Evolutionary conservation across 2,113 vertebrate genomes (phyloP).

Genomic region (Halichoeres trimaculatus): DNA sequence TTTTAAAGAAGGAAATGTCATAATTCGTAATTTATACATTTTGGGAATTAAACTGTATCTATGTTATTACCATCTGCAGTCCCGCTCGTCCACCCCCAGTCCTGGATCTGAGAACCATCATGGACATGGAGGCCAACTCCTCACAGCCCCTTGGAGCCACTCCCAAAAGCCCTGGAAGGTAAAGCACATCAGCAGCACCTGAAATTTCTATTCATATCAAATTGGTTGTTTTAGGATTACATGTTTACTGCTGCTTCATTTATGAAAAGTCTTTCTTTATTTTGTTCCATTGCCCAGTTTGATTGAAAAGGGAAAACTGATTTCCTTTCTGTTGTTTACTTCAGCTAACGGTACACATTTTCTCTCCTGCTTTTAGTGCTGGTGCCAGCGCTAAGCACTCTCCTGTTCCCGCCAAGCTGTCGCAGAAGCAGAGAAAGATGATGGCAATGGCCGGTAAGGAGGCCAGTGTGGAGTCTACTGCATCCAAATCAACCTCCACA

Average conservation of each 20-base stretch:
- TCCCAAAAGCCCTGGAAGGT: conserved; percentile 86
- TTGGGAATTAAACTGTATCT: conserved; percentile 34
- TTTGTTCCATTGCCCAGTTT: not conserved
- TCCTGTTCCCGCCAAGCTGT: conserved; percentile 87
- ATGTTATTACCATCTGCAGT: conserved; percentile 73
- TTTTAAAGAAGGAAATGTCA: not conserved
- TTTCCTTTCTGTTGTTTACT: conserved; percentile 13
- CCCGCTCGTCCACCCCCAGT: conserved; percentile 85
- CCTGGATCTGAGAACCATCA: conserved; percentile 94
- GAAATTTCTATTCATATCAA: not conserved
- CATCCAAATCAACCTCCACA: conserved; percentile 71
- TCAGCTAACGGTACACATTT: conserved; percentile 13
- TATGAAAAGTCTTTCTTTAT: not conserved
- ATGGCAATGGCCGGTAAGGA: conserved; percentile 92
- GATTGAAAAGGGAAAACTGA: not conserved
- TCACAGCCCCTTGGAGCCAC: conserved; percentile 84
- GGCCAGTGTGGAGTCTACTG: conserved; percentile 76
- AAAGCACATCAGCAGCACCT: not conserved
- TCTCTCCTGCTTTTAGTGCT: conserved; percentile 38
- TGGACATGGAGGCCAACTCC: conserved; percentile 94
- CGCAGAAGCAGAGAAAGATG: conserved; percentile 98
- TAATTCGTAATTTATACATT: not conserved
- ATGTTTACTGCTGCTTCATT: not conserved
- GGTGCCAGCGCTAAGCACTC: conserved; percentile 80
- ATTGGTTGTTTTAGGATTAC: not conserved